Evolutionary conservation across 2,113 vertebrate species (phyloP).

Genomic region (Notothenia rossii): DNA sequence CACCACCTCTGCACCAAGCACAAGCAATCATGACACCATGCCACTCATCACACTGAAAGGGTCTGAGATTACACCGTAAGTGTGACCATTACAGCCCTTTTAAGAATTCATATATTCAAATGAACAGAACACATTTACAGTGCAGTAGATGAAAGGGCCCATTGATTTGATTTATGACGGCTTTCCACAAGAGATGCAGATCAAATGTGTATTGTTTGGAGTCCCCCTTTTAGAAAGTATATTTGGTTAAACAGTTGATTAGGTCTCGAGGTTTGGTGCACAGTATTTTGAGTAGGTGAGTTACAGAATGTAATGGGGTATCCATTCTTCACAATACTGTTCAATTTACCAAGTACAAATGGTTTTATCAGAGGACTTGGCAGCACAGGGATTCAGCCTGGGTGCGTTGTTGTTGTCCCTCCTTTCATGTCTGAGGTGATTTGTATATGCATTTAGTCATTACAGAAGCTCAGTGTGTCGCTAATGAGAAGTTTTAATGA

Average conservation of each 20-base stretch:
- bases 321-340: not conserved
- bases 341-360: slow-evolving; percentile 60
- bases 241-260: not conserved
- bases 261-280: slow-evolving; percentile 5
- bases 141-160: not conserved
- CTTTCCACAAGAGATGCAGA: slow-evolving; percentile 18
- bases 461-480: slow-evolving; percentile 78
- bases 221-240: not conserved
- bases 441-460: slow-evolving; percentile 80
- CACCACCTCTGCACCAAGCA: slow-evolving; percentile 5
- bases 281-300: slow-evolving; percentile 4
- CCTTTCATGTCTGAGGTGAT: slow-evolving; percentile 72
- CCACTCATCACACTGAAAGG: slow-evolving; percentile 25
- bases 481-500: slow-evolving; percentile 84
- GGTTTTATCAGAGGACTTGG: slow-evolving; percentile 55
- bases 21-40: slow-evolving; percentile 24
- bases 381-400: slow-evolving; percentile 24
- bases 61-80: not conserved
- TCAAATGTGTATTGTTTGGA: slow-evolving; percentile 1
- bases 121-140: slow-evolving; percentile 5
- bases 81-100: slow-evolving; percentile 14
- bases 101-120: slow-evolving; percentile 34
- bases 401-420: slow-evolving; percentile 57
- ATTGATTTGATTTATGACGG: slow-evolving; percentile 29
- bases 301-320: slow-evolving; percentile 15